Base-by-base conservation (phyloP, 2,113 vertebrate species). In the Apteryx mantelli region DNA sequence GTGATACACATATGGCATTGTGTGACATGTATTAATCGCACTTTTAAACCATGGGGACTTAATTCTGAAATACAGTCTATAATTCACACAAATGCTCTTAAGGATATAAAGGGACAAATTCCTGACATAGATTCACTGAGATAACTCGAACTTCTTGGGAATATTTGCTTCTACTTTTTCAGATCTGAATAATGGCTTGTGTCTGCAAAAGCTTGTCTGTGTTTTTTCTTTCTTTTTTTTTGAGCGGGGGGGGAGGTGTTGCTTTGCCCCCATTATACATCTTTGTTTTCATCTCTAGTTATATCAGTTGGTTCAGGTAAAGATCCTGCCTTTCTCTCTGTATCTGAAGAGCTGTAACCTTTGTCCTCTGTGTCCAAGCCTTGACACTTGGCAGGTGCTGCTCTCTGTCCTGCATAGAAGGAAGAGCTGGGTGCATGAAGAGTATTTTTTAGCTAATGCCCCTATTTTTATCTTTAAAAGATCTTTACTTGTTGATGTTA, bases 1-100 rank as follows among this genome's bases (percentile, higher is more conserved):
- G 2, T 34, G 38, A 3, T 17, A n/a, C 42, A 15, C 0, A 1
- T 50, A 55, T 77, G 82, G 30, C 20, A 25, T 28, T 11, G 28
- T 65, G 65, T 22, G 1, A 1, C 11, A 1, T 52, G 22, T 70
- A 11, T 66, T 73, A 64, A 52, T 74, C 58, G 28, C 10, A 46
- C 22, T 76, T 64, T 44, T 66, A 61, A 92, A 48, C 14, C 7
- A 11, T 1, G 7, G 44, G 21, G 28, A 10, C 0, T 71, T 25
- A 24, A 22, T 82, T 91, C 30, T 66, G 22, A 56, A 84, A 19
- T 48, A 75, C 28, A 58, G 9, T 60, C 61, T 1, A 2, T 42
- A 70, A 25, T 82, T 94, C 65, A 20, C 24, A 30, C 28, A 21
- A 14, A 3, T 66, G 36, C 14, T 11, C 11, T 2, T 40, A 40